Percentiles rank a stretch among this genome's conserved stretches.
Evolutionary conservation across 2,888 invertebrate species (phyloP).

Genomic region (Perithous albicinctus): DNA sequence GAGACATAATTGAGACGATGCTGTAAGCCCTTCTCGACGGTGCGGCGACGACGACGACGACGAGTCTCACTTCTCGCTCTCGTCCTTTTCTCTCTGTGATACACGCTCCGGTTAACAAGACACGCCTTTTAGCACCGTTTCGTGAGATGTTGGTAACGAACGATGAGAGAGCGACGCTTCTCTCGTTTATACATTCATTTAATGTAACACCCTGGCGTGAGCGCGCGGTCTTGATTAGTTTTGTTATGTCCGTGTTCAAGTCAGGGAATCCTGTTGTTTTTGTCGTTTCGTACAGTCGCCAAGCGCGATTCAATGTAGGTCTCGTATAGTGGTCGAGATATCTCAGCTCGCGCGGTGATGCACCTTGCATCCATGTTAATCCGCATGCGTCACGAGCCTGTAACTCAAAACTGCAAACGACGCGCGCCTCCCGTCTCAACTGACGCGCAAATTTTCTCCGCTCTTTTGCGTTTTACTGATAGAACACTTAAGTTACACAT

Average conservation of each 20-base stretch:
- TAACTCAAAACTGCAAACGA: conserved; percentile 58
- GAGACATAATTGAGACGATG: conserved; percentile 63
- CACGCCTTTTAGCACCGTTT: conserved; percentile 45
- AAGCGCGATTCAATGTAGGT: too few relatives aligned
- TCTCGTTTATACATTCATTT: conserved; percentile 50
- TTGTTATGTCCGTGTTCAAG: conserved; percentile 54
- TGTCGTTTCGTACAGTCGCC: conserved; percentile 31
- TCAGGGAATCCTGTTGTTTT: conserved; percentile 36
- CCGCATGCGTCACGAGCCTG: neutral
- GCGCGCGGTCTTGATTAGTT: conserved; percentile 60
- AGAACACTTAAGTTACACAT: conserved; percentile 26
- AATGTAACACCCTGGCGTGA: conserved; percentile 17
- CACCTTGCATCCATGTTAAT: neutral
- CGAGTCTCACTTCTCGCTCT: conserved; percentile 27
- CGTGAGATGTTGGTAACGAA: conserved; percentile 1
- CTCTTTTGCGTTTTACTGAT: conserved; percentile 12
- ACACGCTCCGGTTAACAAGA: conserved; percentile 59
- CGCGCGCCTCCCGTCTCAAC: conserved; percentile 8
- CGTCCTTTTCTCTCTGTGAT: conserved; percentile 32
- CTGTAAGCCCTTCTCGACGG: conserved; percentile 30
- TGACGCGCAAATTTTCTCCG: conserved; percentile 15
- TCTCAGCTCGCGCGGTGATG: neutral
- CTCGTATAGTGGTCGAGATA: neutral
- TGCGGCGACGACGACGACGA: conserved; percentile 35
- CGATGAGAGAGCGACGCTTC: conserved; percentile 34